Evolutionary conservation across 2,888 invertebrate species (phyloP).

Genomic region (Caenorhabditis imperialis): DNA sequence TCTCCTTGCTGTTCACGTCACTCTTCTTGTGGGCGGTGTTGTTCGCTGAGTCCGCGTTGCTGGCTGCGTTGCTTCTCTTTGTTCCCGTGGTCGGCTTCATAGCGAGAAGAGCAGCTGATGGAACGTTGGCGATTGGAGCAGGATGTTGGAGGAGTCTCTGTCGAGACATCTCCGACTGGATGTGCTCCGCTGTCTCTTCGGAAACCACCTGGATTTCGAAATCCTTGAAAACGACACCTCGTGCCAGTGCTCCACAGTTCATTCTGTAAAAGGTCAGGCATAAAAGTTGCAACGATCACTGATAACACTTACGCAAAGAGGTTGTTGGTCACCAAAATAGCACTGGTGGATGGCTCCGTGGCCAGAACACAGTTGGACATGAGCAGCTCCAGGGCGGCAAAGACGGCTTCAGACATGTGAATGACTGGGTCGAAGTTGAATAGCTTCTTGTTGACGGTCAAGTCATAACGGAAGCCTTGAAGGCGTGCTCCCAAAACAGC

Average conservation of each 20-base stretch:
- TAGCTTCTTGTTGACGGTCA: constrained; percentile 68
- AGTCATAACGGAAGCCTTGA: constrained; percentile 76
- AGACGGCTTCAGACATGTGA: constrained; percentile 72
- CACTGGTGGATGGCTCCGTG: constrained; percentile 75
- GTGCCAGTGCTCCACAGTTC: constrained; percentile 74
- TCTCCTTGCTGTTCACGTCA: constrained; percentile 76
- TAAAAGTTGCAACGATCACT: not conserved
- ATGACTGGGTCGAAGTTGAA: constrained; percentile 71
- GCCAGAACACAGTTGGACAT: constrained; percentile 76
- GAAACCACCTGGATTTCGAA: constrained; percentile 76
- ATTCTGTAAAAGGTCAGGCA: constrained; percentile 54
- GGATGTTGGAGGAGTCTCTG: constrained; percentile 74
- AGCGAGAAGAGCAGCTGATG: constrained; percentile 73
- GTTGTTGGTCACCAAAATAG: constrained; percentile 76
- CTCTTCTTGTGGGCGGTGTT: constrained; percentile 76
- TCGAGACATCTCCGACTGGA: constrained; percentile 74
- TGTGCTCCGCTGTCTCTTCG: constrained; percentile 75
- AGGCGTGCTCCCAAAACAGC: constrained; percentile 74
- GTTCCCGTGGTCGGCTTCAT: constrained; percentile 77
- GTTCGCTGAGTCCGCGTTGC: constrained; percentile 62
- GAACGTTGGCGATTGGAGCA: constrained; percentile 64
- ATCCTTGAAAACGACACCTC: constrained; percentile 75
- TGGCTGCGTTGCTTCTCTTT: constrained; percentile 69
- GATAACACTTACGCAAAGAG: constrained; percentile 64
- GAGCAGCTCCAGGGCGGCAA: constrained; percentile 74